phyloP scores from a whole-genome alignment of 2,888 invertebrate genomes.

The Mylabris sibirica region DNA sequence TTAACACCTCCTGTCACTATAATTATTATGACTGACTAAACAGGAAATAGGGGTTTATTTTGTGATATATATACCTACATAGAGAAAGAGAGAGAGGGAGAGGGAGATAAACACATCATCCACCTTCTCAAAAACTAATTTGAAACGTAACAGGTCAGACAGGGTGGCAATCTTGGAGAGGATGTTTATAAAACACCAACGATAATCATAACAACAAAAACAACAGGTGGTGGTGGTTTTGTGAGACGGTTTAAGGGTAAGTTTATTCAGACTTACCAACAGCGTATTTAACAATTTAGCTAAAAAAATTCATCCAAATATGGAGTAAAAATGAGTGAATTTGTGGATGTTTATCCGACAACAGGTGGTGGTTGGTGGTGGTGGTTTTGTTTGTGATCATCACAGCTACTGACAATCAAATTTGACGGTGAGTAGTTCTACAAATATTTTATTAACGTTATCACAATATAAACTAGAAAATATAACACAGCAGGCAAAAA shows the following conservation, averaged over 20 bases:
- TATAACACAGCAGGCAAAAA: too few species aligned
- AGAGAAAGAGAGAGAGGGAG: too few species aligned
- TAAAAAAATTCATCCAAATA: too few species aligned
- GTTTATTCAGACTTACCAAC: too few species aligned
- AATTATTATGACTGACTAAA: constrained; percentile 15
- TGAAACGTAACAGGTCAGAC: neutral
- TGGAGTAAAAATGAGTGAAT: too few species aligned
- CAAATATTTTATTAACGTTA: neutral
- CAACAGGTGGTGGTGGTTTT: neutral
- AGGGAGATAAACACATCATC: too few species aligned
- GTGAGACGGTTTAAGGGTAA: neutral
- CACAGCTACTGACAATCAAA: too few species aligned
- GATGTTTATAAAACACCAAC: neutral
- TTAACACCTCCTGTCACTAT: constrained; percentile 19
- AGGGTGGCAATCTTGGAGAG: neutral
- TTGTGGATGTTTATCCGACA: too few species aligned
- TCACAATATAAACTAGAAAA: too few species aligned
- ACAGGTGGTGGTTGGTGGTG: too few species aligned
- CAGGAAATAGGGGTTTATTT: constrained; percentile 16
- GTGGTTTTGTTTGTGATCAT: too few species aligned
- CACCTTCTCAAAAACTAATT: constrained; percentile 5
- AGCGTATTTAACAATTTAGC: too few species aligned
- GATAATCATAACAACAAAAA: neutral
- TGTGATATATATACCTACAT: constrained; percentile 18
- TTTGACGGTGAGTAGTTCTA: neutral